phyloP scores from a whole-genome alignment of 2,797 vertebrate genomes.

The Phrynocephalus vlangalii region DNA sequence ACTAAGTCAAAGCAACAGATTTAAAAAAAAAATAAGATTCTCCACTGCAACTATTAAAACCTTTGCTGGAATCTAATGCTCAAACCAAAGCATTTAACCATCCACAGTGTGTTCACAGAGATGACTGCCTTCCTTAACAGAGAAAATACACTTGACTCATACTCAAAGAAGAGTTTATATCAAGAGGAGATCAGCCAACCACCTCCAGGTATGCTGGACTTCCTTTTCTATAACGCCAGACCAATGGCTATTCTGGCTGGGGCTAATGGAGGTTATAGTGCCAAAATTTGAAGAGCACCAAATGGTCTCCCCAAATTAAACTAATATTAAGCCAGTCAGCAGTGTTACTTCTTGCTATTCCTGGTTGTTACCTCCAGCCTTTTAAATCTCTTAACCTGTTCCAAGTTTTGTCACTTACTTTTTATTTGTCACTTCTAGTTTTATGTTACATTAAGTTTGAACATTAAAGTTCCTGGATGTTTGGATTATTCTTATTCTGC shows the following conservation, averaged over 20 bases:
- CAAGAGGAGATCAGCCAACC: background rate
- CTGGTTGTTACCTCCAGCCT: background rate
- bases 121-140: background rate
- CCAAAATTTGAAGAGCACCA: background rate
- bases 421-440: background rate
- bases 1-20: background rate
- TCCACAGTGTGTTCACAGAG: background rate
- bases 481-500: background rate
- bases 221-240: background rate
- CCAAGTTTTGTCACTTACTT: background rate
- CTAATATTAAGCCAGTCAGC: background rate
- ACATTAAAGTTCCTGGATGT: background rate
- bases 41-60: background rate
- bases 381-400: background rate
- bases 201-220: background rate
- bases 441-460: background rate
- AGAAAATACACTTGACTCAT: background rate
- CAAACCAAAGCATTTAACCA: background rate
- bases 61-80: background rate
- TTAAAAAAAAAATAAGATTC: background rate
- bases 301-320: background rate
- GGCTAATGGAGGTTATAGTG: background rate
- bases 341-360: background rate
- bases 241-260: background rate
- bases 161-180: background rate